Evolutionary conservation across 1,140 invertebrate genomes (phyloP).

Genomic region (Xylocopa sonorina): DNA sequence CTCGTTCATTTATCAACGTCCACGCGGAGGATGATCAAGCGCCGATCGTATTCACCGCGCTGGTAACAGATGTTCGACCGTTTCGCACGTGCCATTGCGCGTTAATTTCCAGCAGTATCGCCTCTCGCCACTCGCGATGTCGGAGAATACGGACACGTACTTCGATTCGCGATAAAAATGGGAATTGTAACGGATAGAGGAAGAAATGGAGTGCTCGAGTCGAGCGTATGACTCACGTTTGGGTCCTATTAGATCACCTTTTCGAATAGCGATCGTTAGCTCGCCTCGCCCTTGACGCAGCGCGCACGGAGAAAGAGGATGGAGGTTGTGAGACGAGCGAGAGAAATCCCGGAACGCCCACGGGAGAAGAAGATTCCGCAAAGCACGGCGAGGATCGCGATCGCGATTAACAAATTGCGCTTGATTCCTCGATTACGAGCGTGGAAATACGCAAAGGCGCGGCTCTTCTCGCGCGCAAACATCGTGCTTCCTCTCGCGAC

Average conservation of each 20-base stretch:
- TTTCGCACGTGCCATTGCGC: no score
- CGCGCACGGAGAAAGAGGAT: slow-evolving; percentile 10
- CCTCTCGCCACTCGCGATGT: no score
- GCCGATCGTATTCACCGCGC: background rate
- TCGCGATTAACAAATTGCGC: background rate
- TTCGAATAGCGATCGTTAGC: slow-evolving; percentile 55
- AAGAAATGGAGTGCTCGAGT: background rate
- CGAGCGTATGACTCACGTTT: slow-evolving; percentile 51
- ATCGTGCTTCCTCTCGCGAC: background rate
- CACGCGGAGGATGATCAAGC: slow-evolving; percentile 1
- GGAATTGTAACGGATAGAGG: background rate
- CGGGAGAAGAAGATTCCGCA: background rate
- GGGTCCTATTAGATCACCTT: slow-evolving; percentile 58
- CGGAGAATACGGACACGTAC: no score
- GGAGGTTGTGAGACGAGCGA: slow-evolving; percentile 37
- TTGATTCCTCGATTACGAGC: background rate
- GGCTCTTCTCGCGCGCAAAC: background rate
- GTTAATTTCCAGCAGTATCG: no score
- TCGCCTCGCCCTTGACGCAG: slow-evolving; percentile 40
- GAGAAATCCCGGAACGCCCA: slow-evolving; percentile 34
- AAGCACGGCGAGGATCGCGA: no score
- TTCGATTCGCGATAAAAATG: no score
- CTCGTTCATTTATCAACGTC: slow-evolving; percentile 23
- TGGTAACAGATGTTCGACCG: slow-evolving; percentile 3
- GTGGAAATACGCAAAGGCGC: no score